Evolutionary conservation across 2,888 invertebrate species (phyloP), one percentile per base, ranked within the genome.

Genomic region (Incurvaria masculella): DNA sequence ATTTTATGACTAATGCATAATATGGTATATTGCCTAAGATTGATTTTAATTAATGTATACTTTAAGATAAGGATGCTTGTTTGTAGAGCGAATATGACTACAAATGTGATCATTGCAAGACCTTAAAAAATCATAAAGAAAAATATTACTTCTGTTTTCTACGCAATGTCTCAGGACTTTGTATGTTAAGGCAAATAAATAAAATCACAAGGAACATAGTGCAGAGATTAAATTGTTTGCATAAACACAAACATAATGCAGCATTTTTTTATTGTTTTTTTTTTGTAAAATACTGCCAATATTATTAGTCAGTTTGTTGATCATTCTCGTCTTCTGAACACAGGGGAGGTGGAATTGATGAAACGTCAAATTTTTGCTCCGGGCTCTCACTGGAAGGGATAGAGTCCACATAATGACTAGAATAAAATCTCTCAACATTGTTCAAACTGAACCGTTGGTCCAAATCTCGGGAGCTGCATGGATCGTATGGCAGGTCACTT

Each of bases 331-430:
- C 87, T 57, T 90, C 89, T 47, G 85, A 83, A 59, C 89, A 81
- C 54, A 88, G 74, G 47, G 89, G 89, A 47, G 89, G 89, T n/a
- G 89, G 90, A 58, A 89, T 82, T 21, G 84, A 86, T 27, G 87
- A 82, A 18, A 89, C 85, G 60, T 89, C 89, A 61, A 89, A 86
- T 61, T 83, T 83, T 49, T 85, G 85, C 55, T 89, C 89, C n/a
- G 85, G 86, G 49, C 86, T 72, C 63, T 87, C 81, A 64, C 82
- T 79, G 57, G 83, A 69, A 59, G 86, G 81, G 64, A 89, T 82
- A 58, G 81, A 79, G 68, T 86, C 72, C 55, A 82, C 67, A 62
- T 83, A 65, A 57, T 78, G 64, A 70, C 82, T 68, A 65, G 70
- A 69, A 69, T 81, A 66, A 66, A 69, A 72, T 58, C 76, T 61